Evolutionary conservation across 2,113 vertebrate genomes (phyloP).

Genomic region (Chionodraco myersi): DNA sequence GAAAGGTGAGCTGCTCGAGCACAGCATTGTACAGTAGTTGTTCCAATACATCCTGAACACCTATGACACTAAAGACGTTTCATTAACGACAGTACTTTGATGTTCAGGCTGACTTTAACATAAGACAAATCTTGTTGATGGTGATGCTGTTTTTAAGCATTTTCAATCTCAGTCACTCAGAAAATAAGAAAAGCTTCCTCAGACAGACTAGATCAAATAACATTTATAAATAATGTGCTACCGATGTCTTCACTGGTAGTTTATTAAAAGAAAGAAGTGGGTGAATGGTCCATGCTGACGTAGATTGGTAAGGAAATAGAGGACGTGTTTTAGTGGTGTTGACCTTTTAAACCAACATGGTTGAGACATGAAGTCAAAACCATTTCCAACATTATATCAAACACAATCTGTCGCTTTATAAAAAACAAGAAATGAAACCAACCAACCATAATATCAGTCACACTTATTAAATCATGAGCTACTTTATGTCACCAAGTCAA

Average conservation of each 20-base stretch:
- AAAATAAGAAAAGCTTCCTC: not conserved
- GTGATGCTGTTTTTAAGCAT: not conserved
- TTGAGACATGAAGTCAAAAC: not conserved
- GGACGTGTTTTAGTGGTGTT: slow-evolving; percentile 28
- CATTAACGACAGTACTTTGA: not conserved
- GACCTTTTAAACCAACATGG: slow-evolving; percentile 3
- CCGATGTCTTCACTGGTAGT: not conserved
- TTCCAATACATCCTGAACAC: not conserved
- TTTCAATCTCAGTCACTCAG: not conserved
- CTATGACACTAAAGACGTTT: not conserved
- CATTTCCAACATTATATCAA: not conserved
- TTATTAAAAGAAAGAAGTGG: not conserved
- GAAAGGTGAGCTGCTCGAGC: slow-evolving; percentile 86
- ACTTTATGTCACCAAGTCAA: not conserved
- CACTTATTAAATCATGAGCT: slow-evolving; percentile 14
- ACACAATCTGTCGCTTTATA: not conserved
- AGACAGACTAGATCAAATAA: too few species aligned
- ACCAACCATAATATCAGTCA: not conserved
- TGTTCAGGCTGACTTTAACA: not conserved
- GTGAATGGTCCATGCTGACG: not conserved
- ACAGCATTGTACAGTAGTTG: not conserved
- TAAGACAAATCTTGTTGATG: too few species aligned
- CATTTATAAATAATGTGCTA: too few species aligned
- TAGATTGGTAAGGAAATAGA: slow-evolving; percentile 1
- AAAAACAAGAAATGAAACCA: slow-evolving; percentile 57